Evolutionary conservation across 30 jellyfish, hydroid and myxozoan species (phyloP).

Genomic region (Cassiopea andromeda): DNA sequence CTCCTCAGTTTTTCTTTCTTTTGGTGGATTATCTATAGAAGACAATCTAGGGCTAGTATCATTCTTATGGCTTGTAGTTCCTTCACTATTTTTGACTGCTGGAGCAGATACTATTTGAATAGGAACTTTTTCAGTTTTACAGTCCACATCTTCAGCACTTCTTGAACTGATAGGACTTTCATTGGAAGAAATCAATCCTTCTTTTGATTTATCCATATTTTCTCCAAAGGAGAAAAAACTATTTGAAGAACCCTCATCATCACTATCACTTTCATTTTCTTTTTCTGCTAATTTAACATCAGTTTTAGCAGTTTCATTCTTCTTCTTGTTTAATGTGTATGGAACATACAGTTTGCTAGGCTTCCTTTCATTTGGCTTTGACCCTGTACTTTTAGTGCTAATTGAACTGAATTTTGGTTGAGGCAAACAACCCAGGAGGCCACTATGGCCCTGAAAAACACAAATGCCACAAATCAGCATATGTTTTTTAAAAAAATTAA

Average conservation of each 20-base stretch:
- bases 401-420: constrained; percentile 52
- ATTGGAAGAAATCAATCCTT: not conserved
- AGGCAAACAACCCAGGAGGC: constrained; percentile 46
- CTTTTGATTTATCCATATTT: not conserved
- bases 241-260: constrained; percentile 48
- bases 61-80: not conserved
- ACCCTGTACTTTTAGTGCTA: not conserved
- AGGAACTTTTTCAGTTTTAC: not conserved
- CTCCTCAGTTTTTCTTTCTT: not conserved
- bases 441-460: constrained; percentile 30
- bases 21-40: not conserved
- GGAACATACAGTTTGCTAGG: constrained; percentile 62
- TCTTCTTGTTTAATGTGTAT: constrained; percentile 56
- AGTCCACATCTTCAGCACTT: not conserved
- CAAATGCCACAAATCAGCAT: not conserved
- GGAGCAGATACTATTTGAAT: not conserved
- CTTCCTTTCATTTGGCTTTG: constrained; percentile 23
- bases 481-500: too few relatives aligned
- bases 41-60: not conserved
- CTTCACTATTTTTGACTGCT: not conserved
- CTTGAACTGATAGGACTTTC: not conserved
- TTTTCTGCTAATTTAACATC: constrained; percentile 1
- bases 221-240: constrained; percentile 67
- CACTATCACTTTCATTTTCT: constrained; percentile 63
- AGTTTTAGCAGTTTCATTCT: constrained; percentile 18